Evolutionary conservation across 1,140 invertebrate genomes (phyloP), one percentile per base, ranked within the genome.

Genomic region (Drosophila setifemur): DNA sequence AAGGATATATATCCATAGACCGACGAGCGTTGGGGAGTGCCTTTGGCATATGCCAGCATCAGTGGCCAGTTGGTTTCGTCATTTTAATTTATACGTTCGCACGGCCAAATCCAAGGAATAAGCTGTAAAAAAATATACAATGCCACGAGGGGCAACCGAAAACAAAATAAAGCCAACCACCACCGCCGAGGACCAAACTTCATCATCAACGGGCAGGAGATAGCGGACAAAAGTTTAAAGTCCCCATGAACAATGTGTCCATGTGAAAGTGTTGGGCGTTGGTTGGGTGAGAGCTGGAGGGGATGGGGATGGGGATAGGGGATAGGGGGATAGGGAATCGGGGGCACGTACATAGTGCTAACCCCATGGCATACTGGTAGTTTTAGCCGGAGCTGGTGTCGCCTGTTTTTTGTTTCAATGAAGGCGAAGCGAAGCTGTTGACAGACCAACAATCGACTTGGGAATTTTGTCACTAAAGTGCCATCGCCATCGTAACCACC

Each of bases 361-460:
- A 58, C 43, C 16, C 40, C 29, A 55, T 45, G 43, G 33, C 48
- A 73, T 70, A 66, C 52, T 50, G 26, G 18, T 21, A 67, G 61
- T 58, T 72, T 73, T 49, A 50, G 53, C 52, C 33, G 52, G 54
- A 55, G 37, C n/a, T 45, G 49, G 50, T 75, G 66, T 72, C 35
- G 42, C 37, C 55, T 43, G 68, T 86, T 81, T 86, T 86, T 86
- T 86, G 81, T 86, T 86, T 81, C 82, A 86, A 81, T 76, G 73
- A 66, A 54, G 44, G 16, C 44, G 26, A 19, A 33, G 71, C 42
- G 72, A 61, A 68, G 72, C 81, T 87, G 81, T 86, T 86, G 81
- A 86, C 81, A 86, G 82, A 86, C 81, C 82, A 86, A 86, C 81
- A 86, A 86, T 86, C 81, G 75, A 87, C 81, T 86, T 81, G 81